phyloP scores from a whole-genome alignment of 1,140 invertebrate species.

The Micrasema longulum region DNA sequence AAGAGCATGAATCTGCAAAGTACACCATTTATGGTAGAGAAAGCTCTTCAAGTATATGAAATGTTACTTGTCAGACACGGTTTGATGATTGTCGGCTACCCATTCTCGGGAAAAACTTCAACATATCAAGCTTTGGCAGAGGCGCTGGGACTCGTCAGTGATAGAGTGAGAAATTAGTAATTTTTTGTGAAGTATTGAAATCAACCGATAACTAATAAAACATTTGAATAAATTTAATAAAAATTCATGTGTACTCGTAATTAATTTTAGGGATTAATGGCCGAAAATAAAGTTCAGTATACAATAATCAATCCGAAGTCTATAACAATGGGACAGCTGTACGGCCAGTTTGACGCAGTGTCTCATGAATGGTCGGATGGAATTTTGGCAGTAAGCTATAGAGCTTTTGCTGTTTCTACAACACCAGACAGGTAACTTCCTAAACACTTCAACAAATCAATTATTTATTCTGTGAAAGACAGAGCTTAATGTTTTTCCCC shows the following conservation, averaged over 20 bases:
- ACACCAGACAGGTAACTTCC: conserved; percentile 78
- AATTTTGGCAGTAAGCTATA: conserved; percentile 91
- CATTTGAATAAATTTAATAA: conserved; percentile 8
- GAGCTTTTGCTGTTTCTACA: conserved; percentile 87
- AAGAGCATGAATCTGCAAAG: conserved; percentile 83
- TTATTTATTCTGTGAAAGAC: too few relatives aligned
- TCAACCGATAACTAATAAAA: neutral
- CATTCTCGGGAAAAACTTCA: conserved; percentile 88
- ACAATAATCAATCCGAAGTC: conserved; percentile 90
- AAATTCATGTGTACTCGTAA: conserved; percentile 13
- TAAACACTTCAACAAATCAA: too few relatives aligned
- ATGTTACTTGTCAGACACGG: conserved; percentile 95
- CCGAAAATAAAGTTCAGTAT: conserved; percentile 90
- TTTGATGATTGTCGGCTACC: conserved; percentile 91
- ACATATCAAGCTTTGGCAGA: conserved; percentile 83
- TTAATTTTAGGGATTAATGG: conserved; percentile 73
- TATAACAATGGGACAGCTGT: conserved; percentile 85
- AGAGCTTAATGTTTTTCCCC: too few relatives aligned
- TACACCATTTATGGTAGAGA: conserved; percentile 87
- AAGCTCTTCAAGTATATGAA: conserved; percentile 87
- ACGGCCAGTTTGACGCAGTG: conserved; percentile 84
- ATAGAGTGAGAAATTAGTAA: conserved; percentile 71
- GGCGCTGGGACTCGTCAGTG: conserved; percentile 82
- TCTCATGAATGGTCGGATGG: conserved; percentile 93
- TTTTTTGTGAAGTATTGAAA: neutral